Percentiles rank a stretch among this genome's conserved stretches.
phyloP scores from a whole-genome alignment of 2,888 invertebrate species.

The Leptarthrus brevirostris region DNA sequence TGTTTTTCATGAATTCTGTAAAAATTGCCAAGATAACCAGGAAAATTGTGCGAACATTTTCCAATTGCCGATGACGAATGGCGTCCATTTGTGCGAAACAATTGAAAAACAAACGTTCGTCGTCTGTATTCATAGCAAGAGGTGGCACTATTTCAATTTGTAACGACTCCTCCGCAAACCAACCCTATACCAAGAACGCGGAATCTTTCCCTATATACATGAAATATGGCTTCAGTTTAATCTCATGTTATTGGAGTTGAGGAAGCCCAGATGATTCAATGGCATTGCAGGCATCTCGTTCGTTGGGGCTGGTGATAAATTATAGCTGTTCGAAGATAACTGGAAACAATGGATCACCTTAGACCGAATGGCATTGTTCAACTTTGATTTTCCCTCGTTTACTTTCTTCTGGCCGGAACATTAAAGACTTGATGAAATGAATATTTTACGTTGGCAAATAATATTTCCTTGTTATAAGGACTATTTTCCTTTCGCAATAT shows the following conservation, averaged over 20 bases:
- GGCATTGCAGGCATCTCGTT: neutral
- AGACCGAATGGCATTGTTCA: neutral
- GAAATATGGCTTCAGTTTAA: constrained; percentile 12
- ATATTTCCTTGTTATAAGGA: neutral
- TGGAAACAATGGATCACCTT: constrained; percentile 28
- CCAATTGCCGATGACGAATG: neutral
- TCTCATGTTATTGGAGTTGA: constrained; percentile 20
- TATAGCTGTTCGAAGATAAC: constrained; percentile 28
- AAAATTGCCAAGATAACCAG: neutral
- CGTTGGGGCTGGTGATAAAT: constrained; percentile 9
- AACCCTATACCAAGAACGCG: constrained; percentile 10
- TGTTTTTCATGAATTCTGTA: neutral
- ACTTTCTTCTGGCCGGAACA: neutral
- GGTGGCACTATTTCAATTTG: constrained; percentile 35
- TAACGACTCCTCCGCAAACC: neutral
- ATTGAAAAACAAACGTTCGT: constrained; percentile 5
- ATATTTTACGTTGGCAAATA: neutral
- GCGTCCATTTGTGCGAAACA: constrained; percentile 11
- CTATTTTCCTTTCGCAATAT: too few species aligned
- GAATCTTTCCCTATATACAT: neutral
- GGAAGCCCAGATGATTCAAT: neutral
- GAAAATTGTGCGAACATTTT: neutral
- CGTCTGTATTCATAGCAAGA: neutral
- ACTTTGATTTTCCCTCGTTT: neutral
- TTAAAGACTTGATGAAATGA: neutral